Conservation (phyloP, 2,888 invertebrate genomes). For the Bellardia pandia region DNA sequence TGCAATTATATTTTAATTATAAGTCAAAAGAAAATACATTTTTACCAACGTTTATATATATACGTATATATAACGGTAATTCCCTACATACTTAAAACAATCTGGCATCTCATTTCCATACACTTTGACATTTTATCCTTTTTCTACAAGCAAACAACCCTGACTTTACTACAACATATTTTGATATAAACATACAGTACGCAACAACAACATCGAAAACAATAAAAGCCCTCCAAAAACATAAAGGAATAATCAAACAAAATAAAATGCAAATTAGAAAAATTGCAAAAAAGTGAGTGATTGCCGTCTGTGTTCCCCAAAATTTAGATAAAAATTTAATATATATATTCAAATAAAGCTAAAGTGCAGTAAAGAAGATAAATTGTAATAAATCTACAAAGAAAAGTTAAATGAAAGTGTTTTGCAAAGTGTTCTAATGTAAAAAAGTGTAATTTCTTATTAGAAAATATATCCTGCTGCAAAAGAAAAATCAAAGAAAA, state of each 20-base stretch:
- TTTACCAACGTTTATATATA: too few species aligned
- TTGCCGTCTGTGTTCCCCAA: conserved; percentile 47
- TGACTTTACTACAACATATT: conserved; percentile 29
- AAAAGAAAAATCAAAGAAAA: background rate
- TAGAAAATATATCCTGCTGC: background rate
- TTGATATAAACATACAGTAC: conserved; percentile 13
- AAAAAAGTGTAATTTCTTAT: background rate
- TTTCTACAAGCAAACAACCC: conserved; percentile 7
- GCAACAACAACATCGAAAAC: conserved; percentile 36
- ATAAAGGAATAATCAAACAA: background rate
- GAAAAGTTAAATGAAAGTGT: background rate
- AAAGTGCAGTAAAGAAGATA: background rate
- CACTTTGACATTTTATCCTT: conserved; percentile 7
- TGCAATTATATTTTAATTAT: too few species aligned
- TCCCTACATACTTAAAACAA: background rate
- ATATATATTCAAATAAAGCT: conserved; percentile 4
- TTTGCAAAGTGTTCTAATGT: background rate
- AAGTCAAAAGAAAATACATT: too few species aligned
- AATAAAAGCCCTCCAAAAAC: conserved; percentile 59
- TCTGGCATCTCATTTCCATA: conserved; percentile 9
- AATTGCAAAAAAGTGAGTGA: background rate
- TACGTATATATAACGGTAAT: background rate
- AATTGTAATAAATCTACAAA: background rate
- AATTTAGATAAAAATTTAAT: background rate
- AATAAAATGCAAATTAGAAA: conserved; percentile 24